phyloP scores from a whole-genome alignment of 2,113 vertebrate genomes.

The Dipodomys merriami region DNA sequence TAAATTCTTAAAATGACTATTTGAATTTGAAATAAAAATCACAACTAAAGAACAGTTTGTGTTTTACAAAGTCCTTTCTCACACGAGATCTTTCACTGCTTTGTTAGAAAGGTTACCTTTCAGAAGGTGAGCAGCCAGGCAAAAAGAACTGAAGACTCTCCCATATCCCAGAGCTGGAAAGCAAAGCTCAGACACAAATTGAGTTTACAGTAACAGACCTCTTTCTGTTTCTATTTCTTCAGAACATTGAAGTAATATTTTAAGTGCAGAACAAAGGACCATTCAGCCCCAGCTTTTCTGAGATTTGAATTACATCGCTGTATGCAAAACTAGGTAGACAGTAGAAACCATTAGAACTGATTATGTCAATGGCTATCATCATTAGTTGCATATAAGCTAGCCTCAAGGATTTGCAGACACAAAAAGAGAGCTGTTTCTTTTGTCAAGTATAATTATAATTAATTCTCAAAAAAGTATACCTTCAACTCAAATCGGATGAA shows the following conservation, averaged over 20 bases:
- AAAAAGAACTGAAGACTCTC: not conserved
- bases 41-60: not conserved
- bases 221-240: not conserved
- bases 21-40: constrained; percentile 41
- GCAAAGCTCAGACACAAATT: not conserved
- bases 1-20: not conserved
- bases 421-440: constrained; percentile 84
- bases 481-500: constrained; percentile 85
- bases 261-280: constrained; percentile 67
- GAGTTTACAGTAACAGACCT: not conserved
- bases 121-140: not conserved
- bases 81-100: not conserved
- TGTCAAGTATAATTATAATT: constrained; percentile 88
- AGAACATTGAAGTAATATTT: constrained; percentile 53
- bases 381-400: constrained; percentile 82
- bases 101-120: not conserved
- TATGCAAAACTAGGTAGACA: constrained; percentile 56
- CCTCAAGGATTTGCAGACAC: constrained; percentile 81
- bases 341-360: constrained; percentile 68
- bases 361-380: constrained; percentile 74
- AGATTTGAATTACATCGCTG: constrained; percentile 50
- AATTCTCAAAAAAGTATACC: constrained; percentile 83
- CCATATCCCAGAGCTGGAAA: not conserved
- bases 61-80: not conserved
- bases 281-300: constrained; percentile 27